Base-by-base conservation (phyloP, 2,888 invertebrate genomes). In the Dexiosoma caninum region DNA sequence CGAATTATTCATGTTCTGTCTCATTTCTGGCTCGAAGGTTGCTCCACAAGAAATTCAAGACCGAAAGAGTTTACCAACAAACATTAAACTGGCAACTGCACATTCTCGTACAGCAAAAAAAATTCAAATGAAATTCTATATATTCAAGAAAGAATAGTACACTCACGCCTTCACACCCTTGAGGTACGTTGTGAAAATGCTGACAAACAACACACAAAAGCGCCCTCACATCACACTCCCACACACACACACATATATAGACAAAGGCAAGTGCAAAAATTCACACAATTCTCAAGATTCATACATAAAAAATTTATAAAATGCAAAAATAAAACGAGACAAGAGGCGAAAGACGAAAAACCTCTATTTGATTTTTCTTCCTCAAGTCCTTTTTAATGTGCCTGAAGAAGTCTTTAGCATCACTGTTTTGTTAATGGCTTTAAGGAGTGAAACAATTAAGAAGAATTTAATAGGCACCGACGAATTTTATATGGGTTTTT, bases 241-340 rank as follows among this genome's bases (percentile, higher is more conserved):
- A n/a, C n/a, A 8, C 5, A 14, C n/a, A 57, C 21, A 57, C 21
- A 10, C 16, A 7, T 7, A 3, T n/a, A 32, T 7, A 42, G 30
- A 59, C 27, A 62, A 40, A 16, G 67, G 30, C 80, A 76, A 81
- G 76, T 81, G 80, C 46, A 32, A 81, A 67, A 76, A 51, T 81
- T 76, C 80, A 77, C 80, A 81, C 80, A 81, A 76, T 67, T 40
- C 67, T 76, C 37, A 62, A 35, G 60, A 42, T 72, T 81, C 46
- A 76, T 55, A 67, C 37, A 71, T 35, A 53, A 42, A 40, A 53
- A 42, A 12, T 27, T 49, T 66, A 14, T 0, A 10, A 46, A 62
- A 57, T n/a, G 3, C 21, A 30, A 57, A 64, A 55, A 23, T 6
- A 27, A 49, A 7, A 6, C 4, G 8, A 9, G 9, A 32, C 1